These are phyloP conservation scores for Oscheius myriophilus DNA, from an alignment of 2,888 invertebrate species.

Conservation along the genomic window DNA sequence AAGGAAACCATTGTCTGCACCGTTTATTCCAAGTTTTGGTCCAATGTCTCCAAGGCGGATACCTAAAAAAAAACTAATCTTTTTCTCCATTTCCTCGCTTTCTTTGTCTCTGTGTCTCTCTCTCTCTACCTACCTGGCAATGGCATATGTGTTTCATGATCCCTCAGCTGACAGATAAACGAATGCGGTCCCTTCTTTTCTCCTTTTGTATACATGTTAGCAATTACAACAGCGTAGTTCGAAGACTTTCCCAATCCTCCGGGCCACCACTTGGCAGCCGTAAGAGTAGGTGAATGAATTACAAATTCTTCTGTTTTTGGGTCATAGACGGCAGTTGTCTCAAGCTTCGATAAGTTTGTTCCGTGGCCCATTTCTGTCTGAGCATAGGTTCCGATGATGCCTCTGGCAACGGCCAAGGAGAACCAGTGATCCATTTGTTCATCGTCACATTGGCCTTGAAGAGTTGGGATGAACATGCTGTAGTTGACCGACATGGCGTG, in stretches of 20 bases:
- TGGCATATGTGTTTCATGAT: constrained; percentile 87
- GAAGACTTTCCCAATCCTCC: constrained; percentile 76
- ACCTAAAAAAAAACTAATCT: constrained; percentile 71
- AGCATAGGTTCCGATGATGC: constrained; percentile 91
- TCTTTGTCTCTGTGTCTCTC: constrained; percentile 71
- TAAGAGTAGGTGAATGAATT: constrained; percentile 85
- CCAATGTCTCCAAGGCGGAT: constrained; percentile 94
- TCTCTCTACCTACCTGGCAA: constrained; percentile 77
- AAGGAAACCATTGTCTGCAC: constrained; percentile 87
- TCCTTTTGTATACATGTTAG: constrained; percentile 84
- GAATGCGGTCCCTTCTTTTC: constrained; percentile 87
- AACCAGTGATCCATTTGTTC: constrained; percentile 88
- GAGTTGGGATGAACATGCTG: constrained; percentile 90
- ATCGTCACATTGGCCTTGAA: constrained; percentile 84
- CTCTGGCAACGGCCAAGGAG: constrained; percentile 79
- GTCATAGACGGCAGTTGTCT: constrained; percentile 93
- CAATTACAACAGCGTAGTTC: constrained; percentile 90
- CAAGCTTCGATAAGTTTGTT: constrained; percentile 89
- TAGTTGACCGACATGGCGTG: constrained; percentile 83
- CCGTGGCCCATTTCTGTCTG: constrained; percentile 90
- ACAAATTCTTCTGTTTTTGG: constrained; percentile 84
- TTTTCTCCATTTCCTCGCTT: background rate
- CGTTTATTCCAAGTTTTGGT: constrained; percentile 80
- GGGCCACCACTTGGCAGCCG: constrained; percentile 79
- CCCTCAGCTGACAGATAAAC: constrained; percentile 89